Conservation (phyloP, 1,140 invertebrate genomes). For the Vanessa tameamea region DNA sequence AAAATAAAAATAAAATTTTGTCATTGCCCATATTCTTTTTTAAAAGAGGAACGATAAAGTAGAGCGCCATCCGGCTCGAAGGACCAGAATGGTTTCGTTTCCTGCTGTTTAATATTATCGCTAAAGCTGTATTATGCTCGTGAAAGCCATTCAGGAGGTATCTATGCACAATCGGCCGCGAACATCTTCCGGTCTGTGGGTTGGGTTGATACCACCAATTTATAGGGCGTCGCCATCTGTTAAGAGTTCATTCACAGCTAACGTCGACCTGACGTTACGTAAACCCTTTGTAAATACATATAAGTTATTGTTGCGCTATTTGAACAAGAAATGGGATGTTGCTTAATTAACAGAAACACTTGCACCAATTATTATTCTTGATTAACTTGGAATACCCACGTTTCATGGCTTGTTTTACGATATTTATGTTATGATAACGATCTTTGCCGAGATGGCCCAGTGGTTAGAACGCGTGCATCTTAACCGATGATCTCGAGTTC, state of each 20-base stretch:
- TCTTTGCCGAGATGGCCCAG: no score
- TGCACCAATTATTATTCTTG: neutral
- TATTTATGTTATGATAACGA: neutral
- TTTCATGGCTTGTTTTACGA: neutral
- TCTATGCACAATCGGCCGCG: constrained; percentile 29
- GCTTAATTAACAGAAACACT: constrained; percentile 10
- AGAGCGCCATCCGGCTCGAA: constrained; percentile 33
- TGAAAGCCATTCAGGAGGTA: constrained; percentile 32
- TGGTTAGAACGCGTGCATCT: no score
- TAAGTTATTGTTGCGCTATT: constrained; percentile 29
- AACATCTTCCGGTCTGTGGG: constrained; percentile 50
- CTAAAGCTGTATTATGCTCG: constrained; percentile 17
- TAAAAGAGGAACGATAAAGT: constrained; percentile 10
- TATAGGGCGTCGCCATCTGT: constrained; percentile 50
- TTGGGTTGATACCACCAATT: constrained; percentile 45
- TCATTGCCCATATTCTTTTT: neutral
- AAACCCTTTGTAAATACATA: constrained; percentile 23
- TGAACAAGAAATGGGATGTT: constrained; percentile 22
- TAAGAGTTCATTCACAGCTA: constrained; percentile 46
- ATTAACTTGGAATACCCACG: neutral
- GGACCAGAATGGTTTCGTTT: constrained; percentile 32
- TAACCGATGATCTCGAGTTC: no score
- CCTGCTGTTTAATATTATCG: constrained; percentile 36
- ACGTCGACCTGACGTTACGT: neutral
- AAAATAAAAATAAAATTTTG: no score